These are phyloP conservation scores for Daubentonia madagascariensis DNA, from an alignment of 2,113 vertebrate species.

Conservation along the genomic window DNA sequence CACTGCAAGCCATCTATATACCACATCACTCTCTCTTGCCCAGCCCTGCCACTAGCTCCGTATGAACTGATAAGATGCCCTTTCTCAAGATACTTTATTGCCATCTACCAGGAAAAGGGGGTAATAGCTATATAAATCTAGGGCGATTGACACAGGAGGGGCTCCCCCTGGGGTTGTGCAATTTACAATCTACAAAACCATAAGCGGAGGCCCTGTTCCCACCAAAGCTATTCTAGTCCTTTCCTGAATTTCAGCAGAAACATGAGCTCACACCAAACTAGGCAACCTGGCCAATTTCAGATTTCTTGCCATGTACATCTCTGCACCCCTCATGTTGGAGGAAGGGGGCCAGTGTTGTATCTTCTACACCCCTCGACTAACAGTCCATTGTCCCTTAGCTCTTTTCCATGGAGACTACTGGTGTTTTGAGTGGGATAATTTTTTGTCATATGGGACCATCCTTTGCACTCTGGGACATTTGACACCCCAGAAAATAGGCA, in stretches of 20 bases:
- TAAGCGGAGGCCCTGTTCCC: neutral
- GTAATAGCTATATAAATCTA: neutral
- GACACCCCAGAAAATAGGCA: neutral
- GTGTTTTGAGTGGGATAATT: neutral
- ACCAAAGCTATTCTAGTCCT: neutral
- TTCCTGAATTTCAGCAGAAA: neutral
- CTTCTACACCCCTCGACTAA: neutral
- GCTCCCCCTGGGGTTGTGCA: neutral
- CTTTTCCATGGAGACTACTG: neutral
- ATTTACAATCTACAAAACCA: neutral
- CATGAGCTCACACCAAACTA: neutral
- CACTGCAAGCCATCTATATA: neutral
- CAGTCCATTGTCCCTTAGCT: neutral
- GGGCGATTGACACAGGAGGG: neutral
- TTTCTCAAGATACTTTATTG: constrained; percentile 38
- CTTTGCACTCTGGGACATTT: neutral
- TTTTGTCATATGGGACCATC: neutral
- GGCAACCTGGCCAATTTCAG: neutral
- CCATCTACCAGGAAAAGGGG: constrained; percentile 47
- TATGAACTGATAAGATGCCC: neutral
- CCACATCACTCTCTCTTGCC: neutral
- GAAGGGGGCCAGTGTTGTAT: neutral
- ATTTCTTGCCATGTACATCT: neutral
- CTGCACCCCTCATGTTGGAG: neutral
- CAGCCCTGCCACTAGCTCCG: neutral